Evolutionary conservation across 2,797 vertebrate genomes (phyloP).

Genomic region (Pterois miles): DNA sequence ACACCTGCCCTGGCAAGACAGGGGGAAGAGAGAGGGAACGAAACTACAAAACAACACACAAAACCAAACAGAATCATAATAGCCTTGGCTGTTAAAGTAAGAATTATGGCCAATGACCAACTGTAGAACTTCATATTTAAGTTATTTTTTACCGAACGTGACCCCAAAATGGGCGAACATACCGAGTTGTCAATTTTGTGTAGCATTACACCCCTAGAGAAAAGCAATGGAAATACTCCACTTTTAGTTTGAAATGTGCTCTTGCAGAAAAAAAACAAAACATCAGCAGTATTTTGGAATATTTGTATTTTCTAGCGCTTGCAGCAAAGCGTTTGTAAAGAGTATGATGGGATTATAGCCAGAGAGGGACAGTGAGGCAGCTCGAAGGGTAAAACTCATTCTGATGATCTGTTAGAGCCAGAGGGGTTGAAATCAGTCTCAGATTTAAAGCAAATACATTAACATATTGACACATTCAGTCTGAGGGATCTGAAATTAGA

Average conservation of each 20-base stretch:
- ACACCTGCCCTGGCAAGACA: too few relatives aligned
- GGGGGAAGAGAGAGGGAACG: too few relatives aligned
- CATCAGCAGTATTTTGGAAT: background rate
- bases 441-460: background rate
- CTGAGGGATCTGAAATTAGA: background rate
- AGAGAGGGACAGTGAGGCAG: background rate
- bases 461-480: background rate
- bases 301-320: background rate
- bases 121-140: too few relatives aligned
- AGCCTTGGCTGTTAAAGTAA: too few relatives aligned
- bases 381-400: conserved; percentile 4
- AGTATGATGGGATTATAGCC: background rate
- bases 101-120: too few relatives aligned
- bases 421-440: background rate
- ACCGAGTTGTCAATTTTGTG: too few relatives aligned
- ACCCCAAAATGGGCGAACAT: too few relatives aligned
- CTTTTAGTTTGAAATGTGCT: background rate
- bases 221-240: background rate
- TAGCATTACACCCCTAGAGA: background rate
- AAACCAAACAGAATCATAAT: too few relatives aligned
- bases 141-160: too few relatives aligned
- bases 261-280: background rate
- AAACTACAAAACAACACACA: too few relatives aligned
- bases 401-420: background rate
- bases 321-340: background rate